A percentile compares a stretch with the other conserved stretches of the same genome.
Evolutionary conservation across 2,113 vertebrate genomes (phyloP).

Genomic region (Corynorhinus townsendii): DNA sequence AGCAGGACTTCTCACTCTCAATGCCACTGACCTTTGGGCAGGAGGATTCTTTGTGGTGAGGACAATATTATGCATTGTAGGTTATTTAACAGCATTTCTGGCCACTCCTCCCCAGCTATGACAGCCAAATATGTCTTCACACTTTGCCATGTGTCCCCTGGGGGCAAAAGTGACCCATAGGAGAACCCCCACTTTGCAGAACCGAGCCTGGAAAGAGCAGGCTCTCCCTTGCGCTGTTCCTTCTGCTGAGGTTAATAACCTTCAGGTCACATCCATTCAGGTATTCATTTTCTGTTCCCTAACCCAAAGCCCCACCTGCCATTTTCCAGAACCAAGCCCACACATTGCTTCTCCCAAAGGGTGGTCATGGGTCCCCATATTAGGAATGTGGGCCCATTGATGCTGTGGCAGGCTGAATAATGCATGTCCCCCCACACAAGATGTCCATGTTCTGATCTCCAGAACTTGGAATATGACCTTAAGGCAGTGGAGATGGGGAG

Average conservation of each 20-base stretch:
- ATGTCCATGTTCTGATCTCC: too few relatives aligned
- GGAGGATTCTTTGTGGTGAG: not conserved
- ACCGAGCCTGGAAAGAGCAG: not conserved
- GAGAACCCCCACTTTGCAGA: not conserved
- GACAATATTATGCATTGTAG: not conserved
- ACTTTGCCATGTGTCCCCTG: not conserved
- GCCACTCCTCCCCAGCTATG: rapidly evolving
- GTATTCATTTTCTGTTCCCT: not conserved
- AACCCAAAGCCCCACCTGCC: too few relatives aligned
- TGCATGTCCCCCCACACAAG: too few relatives aligned
- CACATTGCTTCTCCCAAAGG: not conserved
- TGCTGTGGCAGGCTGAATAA: not conserved
- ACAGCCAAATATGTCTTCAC: not conserved
- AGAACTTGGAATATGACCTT: not conserved
- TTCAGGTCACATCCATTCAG: not conserved
- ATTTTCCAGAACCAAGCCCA: not conserved
- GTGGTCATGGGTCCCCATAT: too few relatives aligned
- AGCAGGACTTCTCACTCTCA: not conserved
- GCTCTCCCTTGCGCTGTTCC: not conserved
- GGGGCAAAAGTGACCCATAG: not conserved
- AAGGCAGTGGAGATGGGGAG: not conserved
- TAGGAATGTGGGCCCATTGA: not conserved
- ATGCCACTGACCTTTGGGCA: not conserved
- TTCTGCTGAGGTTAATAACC: not conserved
- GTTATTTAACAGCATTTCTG: not conserved